A percentile compares a stretch with the other conserved stretches of the same genome.
phyloP scores from a whole-genome alignment of 2,888 invertebrate species.

The Nasonovia ribisnigri region DNA sequence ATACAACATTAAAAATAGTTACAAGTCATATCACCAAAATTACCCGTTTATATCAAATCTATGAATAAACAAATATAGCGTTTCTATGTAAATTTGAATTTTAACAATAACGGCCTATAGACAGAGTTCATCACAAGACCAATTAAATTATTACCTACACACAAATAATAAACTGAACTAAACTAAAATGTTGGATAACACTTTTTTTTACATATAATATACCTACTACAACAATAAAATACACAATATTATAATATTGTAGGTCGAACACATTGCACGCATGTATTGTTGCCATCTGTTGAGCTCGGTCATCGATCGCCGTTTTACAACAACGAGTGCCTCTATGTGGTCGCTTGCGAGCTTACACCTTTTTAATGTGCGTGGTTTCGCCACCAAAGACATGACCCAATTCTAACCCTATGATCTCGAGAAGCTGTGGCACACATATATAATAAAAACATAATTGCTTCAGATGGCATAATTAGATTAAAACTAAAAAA shows the following conservation, averaged over 20 bases:
- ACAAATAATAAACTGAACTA: background rate
- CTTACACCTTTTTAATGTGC: conserved; percentile 57
- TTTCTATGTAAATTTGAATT: background rate
- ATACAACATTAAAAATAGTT: too few species aligned
- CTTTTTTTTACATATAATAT: background rate
- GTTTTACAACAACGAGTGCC: conserved; percentile 42
- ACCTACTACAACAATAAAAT: background rate
- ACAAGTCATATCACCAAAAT: background rate
- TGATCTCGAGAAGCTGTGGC: background rate
- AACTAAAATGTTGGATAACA: background rate
- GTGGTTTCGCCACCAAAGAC: conserved; percentile 36
- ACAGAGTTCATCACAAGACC: background rate
- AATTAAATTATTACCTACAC: background rate
- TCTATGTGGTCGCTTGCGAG: conserved; percentile 46
- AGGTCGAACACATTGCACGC: conserved; percentile 19
- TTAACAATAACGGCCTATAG: background rate
- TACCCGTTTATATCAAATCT: background rate
- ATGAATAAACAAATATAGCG: background rate
- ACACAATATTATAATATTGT: conserved; percentile 19
- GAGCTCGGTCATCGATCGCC: conserved; percentile 60
- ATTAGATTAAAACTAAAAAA: conserved; percentile 32
- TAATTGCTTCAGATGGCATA: background rate
- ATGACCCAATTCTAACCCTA: conserved; percentile 55
- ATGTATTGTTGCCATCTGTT: conserved; percentile 51
- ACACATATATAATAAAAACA: conserved; percentile 21